Base-by-base conservation (phyloP, 2,797 vertebrate species). In the Phalanger gymnotis region DNA sequence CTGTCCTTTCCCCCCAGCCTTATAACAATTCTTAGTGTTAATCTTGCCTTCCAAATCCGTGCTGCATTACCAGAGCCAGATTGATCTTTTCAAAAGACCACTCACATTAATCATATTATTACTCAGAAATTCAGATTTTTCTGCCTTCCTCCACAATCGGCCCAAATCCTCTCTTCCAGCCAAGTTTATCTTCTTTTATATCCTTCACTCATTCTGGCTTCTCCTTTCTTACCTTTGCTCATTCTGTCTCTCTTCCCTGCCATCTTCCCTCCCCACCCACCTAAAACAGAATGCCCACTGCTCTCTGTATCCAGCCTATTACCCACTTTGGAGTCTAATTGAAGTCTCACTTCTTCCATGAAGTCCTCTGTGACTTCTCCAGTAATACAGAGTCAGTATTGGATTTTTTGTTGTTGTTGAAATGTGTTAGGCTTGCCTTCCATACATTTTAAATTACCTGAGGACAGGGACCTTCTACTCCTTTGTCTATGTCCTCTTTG, bases 361-460 rank as follows among this genome's bases (percentile, higher is more conserved):
- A 81, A 81, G 2, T 7, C 40, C 47, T 81, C n/a, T 81, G 6
- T 73, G n/a, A 73, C 31, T 81, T 73, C 47, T 87, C 25, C 9
- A 51, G 40, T 25, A 87, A 51, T 51, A 30, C 9, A 27, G 54
- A 94, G 90, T 22, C 95, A 93, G 61, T 94, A 31, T 13, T 94
- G 95, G 55, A 53, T 54, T 34, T 51, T 94, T 91, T 94, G 92
- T 91, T 56, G 53, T 52, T 47, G 51, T 47, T 81, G 47, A 54
- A 47, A 53, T 56, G 47, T 81, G 2, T 81, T 47, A 81, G n/a
- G 2, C 47, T 47, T 73, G 40, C 19, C 7, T n/a, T 61, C 57
- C 87, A 40, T 55, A 89, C n/a, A 91, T 96, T 95, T 94, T 91
- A 25, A 66, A 55, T 95, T 53, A 5, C 28, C 34, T 54, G 89